A percentile compares a stretch with the other conserved stretches of the same genome.
phyloP scores from a whole-genome alignment of 1,140 invertebrate species.

The Matsumurasca onukii region DNA sequence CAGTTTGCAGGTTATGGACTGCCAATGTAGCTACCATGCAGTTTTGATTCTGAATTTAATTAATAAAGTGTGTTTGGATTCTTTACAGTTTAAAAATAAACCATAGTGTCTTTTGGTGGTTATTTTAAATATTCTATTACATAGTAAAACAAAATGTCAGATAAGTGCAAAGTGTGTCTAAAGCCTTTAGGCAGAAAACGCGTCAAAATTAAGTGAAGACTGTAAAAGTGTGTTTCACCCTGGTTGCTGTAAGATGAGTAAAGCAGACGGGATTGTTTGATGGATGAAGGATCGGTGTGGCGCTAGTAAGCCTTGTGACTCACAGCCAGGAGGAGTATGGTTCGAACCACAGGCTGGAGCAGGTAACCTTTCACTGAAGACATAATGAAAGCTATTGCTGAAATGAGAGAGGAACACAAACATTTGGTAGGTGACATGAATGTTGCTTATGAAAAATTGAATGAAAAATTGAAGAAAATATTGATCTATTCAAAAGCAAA shows the following conservation, averaged over 20 bases:
- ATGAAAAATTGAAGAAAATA: not conserved
- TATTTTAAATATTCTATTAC: too few species aligned
- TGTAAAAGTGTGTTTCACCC: not conserved
- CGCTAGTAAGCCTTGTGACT: not conserved
- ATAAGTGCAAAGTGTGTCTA: too few species aligned
- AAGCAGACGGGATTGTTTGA: not conserved
- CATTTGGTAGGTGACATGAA: not conserved
- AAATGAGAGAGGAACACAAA: not conserved
- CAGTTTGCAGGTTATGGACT: too few species aligned
- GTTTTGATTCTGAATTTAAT: too few species aligned
- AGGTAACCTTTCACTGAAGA: not conserved
- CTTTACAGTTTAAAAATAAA: too few species aligned
- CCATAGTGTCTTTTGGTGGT: too few species aligned
- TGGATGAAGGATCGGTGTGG: not conserved
- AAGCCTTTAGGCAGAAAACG: too few species aligned
- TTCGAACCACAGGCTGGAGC: not conserved
- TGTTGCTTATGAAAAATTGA: not conserved
- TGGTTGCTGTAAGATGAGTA: not conserved
- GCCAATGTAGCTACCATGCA: too few species aligned
- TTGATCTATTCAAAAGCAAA: too few species aligned
- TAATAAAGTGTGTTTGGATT: too few species aligned
- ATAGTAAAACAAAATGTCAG: too few species aligned
- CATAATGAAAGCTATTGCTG: not conserved
- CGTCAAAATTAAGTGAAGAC: not conserved
- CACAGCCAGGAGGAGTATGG: not conserved